A percentile compares a stretch with the other conserved stretches of the same genome.
Evolutionary conservation across 2,888 invertebrate genomes (phyloP).

Genomic region (Boloria selene): DNA sequence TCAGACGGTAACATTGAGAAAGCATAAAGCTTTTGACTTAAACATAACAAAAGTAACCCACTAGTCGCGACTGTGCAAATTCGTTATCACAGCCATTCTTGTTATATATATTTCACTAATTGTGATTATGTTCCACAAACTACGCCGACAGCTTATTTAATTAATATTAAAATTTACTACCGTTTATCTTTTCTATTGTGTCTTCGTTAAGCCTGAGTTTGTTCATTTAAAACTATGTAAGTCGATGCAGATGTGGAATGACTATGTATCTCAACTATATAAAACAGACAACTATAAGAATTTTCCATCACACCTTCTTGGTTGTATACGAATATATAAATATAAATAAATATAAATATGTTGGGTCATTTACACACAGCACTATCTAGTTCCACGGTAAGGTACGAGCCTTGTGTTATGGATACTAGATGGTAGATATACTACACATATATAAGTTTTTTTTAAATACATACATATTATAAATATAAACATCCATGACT

Average conservation of each 20-base stretch:
- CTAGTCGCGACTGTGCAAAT: constrained; percentile 73
- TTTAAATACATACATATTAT: no score
- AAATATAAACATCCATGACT: no score
- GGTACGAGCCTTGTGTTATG: no score
- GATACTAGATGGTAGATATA: no score
- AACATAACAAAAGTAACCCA: constrained; percentile 44
- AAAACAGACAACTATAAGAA: constrained; percentile 54
- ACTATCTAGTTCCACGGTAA: no score
- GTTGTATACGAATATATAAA: no score
- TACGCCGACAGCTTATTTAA: constrained; percentile 46
- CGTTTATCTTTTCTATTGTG: constrained; percentile 42
- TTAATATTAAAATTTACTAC: constrained; percentile 46
- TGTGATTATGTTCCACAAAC: constrained; percentile 65
- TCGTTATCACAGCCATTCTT: constrained; percentile 77
- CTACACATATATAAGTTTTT: no score
- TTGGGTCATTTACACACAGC: no score
- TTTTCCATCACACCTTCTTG: no score
- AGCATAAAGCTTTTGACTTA: constrained; percentile 40
- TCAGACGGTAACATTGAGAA: neutral
- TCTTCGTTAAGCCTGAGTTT: constrained; percentile 26
- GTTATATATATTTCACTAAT: constrained; percentile 73
- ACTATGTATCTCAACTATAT: no score
- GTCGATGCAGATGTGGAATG: no score
- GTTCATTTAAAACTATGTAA: neutral
- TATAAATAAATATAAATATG: no score